Base-by-base conservation (phyloP, 2,797 vertebrate species). In the Nothura maculosa region DNA sequence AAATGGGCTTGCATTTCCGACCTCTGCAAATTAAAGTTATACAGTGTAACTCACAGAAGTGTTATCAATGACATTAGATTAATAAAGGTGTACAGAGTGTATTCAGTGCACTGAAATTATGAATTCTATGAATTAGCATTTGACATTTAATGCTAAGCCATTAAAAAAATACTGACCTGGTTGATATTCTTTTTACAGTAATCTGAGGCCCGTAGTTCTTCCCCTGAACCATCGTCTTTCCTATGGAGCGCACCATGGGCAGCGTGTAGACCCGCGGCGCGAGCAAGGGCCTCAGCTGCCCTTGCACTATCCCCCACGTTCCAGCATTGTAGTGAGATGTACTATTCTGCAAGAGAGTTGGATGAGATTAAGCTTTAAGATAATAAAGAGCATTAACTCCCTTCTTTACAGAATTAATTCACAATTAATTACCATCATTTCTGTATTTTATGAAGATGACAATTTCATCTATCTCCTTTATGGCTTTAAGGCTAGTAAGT, bases 181-280 rank as follows among this genome's bases (percentile, higher is more conserved):
- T 98, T 32, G 98, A 98, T 90, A 98, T 98, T 94, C 98, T 98
- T 74, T 98, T 98, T 67, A 98, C 98, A 58, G 98, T 98, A 85
- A 98, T 98, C 92, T 98, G 98, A 12, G 98, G 98, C 54, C 98
- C 98, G 1, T 98, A 98, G 96, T 98, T 98, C 84, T 98, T 98
- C 73, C 98, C 98, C 92, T 98, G 98, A 73, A 98, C 98, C 98
- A 98, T 98, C 18, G 98, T 98, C 93, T 98, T 98, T n/a, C 98
- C 98, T 22, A 98, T 98, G 81, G 98, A 98, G 82, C 98, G 98
- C 34, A 98, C 98, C 98, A 98, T 98, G 28, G 98, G 98, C 19
- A 98, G 98, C 0, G 98, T 98, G 84, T 98, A 98, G 61, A 98
- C 98, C 28, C 98, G 96, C 0, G 98, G 98, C 4, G 98, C 98